Evolutionary conservation across 2,888 invertebrate genomes (phyloP).

Genomic region (Apamea anceps): DNA sequence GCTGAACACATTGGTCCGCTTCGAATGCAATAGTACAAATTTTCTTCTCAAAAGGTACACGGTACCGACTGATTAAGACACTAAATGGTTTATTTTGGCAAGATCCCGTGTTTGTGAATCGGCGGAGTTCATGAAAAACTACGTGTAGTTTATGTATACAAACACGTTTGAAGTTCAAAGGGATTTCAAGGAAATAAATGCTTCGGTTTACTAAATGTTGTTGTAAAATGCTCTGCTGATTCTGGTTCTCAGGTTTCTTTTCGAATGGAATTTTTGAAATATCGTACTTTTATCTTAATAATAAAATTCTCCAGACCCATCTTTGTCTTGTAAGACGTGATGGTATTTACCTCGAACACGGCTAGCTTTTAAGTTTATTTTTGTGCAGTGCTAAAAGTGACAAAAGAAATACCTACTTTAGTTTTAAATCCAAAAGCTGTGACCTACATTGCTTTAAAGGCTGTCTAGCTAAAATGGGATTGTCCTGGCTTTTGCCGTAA

Average conservation of each 20-base stretch:
- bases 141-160: slow-evolving; percentile 33
- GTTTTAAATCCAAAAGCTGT: neutral
- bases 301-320: neutral
- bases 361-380: neutral
- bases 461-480: neutral
- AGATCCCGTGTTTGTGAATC: slow-evolving; percentile 7
- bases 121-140: slow-evolving; percentile 7
- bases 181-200: slow-evolving; percentile 32
- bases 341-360: neutral
- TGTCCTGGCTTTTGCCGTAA: neutral
- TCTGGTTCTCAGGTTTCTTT: slow-evolving; percentile 20
- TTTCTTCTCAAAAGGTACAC: neutral
- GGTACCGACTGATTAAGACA: slow-evolving; percentile 1
- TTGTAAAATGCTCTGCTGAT: slow-evolving; percentile 26
- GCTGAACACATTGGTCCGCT: neutral
- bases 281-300: no score
- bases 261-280: neutral
- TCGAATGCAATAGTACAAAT: no score
- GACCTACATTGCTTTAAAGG: neutral
- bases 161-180: slow-evolving; percentile 39
- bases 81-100: slow-evolving; percentile 43
- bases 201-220: neutral
- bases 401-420: neutral
- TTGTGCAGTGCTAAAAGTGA: neutral
- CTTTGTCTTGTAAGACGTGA: neutral